Base-by-base conservation (phyloP, 2,888 invertebrate species). In the Phania funesta region DNA sequence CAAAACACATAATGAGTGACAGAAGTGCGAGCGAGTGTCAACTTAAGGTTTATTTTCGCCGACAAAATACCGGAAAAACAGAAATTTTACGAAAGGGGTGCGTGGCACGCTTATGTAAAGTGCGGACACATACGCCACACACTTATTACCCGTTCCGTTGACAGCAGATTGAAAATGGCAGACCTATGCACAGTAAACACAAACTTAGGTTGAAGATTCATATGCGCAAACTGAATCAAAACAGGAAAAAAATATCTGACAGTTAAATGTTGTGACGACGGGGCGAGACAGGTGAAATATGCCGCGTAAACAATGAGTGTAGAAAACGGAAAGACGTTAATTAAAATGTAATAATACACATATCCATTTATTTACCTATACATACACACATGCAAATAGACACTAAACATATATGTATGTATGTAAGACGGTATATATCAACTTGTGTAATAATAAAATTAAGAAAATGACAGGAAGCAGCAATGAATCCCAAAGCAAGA, bases 1-100 rank as follows among this genome's bases (percentile, higher is more conserved):
- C 88, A 89, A 88, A 87, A 86, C 87, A 89, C 85, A 88, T 88
- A 88, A 88, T 88, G 88, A 88, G 88, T 88, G 88, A 86, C 84
- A 85, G 86, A 85, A 48, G 62, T 56, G 16, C 67, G 86, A 87
- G 85, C 11, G 50, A 50, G 50, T 87, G 87, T 88, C 88, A 87
- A 85, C 84, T 86, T 85, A 83, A 85, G 58, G 64, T 73, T 81
- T 50, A 62, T 67, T 76, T 48, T 46, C 62, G 41, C 32, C 64
- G 44, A 74, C 78, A 84, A 83, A 84, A 83, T 85, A 85, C 85
- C 85, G 85, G 83, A 83, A 87, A 85, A 83, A 74, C 76, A 84
- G 84, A 75, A 86, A 84, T 87, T 89, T 87, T 88, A 80, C 81
- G 86, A 85, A 86, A 82, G 84, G 88, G 85, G 84, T 86, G 85